Base-by-base conservation (phyloP, 1,140 invertebrate species). In the Calosoma granatense region DNA sequence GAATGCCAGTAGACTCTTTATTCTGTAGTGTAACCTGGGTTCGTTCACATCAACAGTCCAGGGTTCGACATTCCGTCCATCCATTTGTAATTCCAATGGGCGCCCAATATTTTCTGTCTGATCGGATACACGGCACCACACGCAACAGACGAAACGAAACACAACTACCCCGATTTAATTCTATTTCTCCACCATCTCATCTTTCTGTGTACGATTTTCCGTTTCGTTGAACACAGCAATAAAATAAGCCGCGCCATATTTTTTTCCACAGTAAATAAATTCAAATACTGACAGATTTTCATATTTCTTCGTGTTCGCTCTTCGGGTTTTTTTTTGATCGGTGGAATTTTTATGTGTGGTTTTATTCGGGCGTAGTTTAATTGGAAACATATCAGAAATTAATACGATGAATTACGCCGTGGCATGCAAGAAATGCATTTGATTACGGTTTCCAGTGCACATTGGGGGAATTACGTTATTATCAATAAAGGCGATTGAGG, bases 131-230 rank as follows among this genome's bases (percentile, higher is more conserved):
- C 26, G 9, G 15, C 17, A 4, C 17, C 17, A 47, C 17, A 47
- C 41, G 41, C 6, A 47, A 47, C 41, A 47, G 41, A 47, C 41
- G 17, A 47, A 47, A 30, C 4, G 6, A 17, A 17, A 11, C 15
- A 17, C 41, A 17, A n/a, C n/a, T n/a, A n/a, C 17, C 17, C 41
- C 41, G 4, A 47, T 47, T 47, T 47, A 47, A 47, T 47, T 47
- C 41, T 47, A 47, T 47, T 17, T 36, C 26, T 47, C 41, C 17
- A 12, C 17, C 15, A 17, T 47, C 41, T 47, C 41, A 47, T 9
- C 41, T 47, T 47, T 47, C 41, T 47, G 41, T 47, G 41, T 47
- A 47, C 41, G 41, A 47, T 47, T 47, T 47, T 47, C 41, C 17
- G 3, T 12, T 47, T 17, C 41, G 41, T 17, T 47, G 41, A 47